Conservation (phyloP, 2,113 vertebrate genomes). For the Oreotragus oreotragus region DNA sequence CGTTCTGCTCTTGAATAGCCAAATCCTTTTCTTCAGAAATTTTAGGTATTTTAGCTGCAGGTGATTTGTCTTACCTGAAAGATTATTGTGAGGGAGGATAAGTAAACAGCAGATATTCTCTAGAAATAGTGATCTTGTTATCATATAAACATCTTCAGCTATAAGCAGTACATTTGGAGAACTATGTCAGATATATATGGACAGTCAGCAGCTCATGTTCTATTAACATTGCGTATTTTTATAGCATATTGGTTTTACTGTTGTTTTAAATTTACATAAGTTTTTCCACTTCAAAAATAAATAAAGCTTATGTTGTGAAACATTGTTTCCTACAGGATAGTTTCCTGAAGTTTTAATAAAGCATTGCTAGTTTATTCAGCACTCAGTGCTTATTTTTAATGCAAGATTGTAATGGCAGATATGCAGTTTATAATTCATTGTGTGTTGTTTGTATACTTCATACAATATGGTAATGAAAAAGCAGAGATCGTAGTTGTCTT, state of each 20-base stretch:
- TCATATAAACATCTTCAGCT: neutral
- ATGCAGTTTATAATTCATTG: neutral
- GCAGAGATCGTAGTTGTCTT: neutral
- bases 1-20: neutral
- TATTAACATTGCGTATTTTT: slow-evolving; percentile 16
- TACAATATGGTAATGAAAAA: slow-evolving; percentile 9
- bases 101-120: slow-evolving; percentile 20
- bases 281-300: slow-evolving; percentile 30
- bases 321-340: neutral
- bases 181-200: neutral
- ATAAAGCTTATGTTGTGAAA: neutral
- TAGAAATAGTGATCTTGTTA: slow-evolving; percentile 37
- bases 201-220: neutral
- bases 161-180: neutral
- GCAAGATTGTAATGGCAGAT: neutral
- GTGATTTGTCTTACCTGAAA: neutral
- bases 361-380: neutral
- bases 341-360: slow-evolving; percentile 33
- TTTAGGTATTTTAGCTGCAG: neutral
- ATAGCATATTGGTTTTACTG: neutral
- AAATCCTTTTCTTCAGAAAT: slow-evolving; percentile 16
- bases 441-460: neutral
- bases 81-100: neutral
- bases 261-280: neutral
- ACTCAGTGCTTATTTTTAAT: neutral